Evolutionary conservation across 2,888 invertebrate genomes (phyloP).

Genomic region (Acrobasis consociella): DNA sequence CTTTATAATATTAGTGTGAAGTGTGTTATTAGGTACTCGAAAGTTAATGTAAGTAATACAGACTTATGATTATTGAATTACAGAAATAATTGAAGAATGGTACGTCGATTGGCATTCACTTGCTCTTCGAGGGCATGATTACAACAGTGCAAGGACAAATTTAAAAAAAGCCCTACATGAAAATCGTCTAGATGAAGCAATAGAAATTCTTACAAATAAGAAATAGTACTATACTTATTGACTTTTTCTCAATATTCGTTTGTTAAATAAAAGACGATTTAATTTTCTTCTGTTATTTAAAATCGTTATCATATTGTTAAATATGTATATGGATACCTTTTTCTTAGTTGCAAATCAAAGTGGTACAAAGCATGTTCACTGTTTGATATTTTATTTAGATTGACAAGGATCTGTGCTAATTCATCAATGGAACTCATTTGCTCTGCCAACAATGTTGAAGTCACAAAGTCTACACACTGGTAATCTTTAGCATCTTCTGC

Average conservation of each 20-base stretch:
- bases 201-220: slow-evolving; percentile 47
- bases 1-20: too few relatives aligned
- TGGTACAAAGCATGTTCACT: slow-evolving; percentile 43
- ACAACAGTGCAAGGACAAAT: slow-evolving; percentile 42
- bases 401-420: slow-evolving; percentile 44
- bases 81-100: slow-evolving; percentile 66
- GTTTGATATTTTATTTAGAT: slow-evolving; percentile 37
- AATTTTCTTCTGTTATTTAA: neutral
- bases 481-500: slow-evolving; percentile 49
- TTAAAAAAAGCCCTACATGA: slow-evolving; percentile 50
- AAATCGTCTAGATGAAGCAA: slow-evolving; percentile 49
- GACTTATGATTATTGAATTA: slow-evolving; percentile 31
- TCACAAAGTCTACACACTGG: slow-evolving; percentile 51
- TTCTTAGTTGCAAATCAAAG: slow-evolving; percentile 46
- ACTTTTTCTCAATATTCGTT: neutral
- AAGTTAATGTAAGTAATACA: neutral
- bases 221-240: neutral
- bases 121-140: slow-evolving; percentile 47
- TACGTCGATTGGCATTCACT: slow-evolving; percentile 61
- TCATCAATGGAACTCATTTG: slow-evolving; percentile 50
- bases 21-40: too few relatives aligned
- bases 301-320: neutral
- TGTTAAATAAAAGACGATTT: neutral
- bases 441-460: slow-evolving; percentile 46
- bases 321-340: slow-evolving; percentile 29